Evolutionary conservation across 2,113 vertebrate genomes (phyloP).

Genomic region (Boulengeromyrus knoepffleri): DNA sequence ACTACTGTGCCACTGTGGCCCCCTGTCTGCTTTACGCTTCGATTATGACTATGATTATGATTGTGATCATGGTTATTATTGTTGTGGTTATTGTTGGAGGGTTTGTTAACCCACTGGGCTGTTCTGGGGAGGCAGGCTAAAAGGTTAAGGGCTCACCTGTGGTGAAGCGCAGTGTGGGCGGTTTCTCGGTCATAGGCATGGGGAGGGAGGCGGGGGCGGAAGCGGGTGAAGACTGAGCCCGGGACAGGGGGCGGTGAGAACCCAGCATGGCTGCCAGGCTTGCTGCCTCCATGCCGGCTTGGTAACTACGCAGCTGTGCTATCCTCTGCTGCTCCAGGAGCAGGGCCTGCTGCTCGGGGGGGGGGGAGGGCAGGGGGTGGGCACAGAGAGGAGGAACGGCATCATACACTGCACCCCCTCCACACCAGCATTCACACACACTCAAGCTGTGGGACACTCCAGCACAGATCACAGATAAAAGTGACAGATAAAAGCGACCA

Average conservation of each 20-base stretch:
- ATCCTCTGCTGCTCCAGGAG: conserved; percentile 94
- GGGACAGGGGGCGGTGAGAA: conserved; percentile 83
- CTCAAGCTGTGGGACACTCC: not conserved
- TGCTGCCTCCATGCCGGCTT: conserved; percentile 84
- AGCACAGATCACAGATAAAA: not conserved
- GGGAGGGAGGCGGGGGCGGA: conserved; percentile 84
- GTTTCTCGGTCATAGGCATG: conserved; percentile 76
- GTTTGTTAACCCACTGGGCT: not conserved
- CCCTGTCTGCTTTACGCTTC: not conserved
- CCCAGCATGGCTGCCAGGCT: conserved; percentile 73
- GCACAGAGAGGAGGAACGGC: not conserved
- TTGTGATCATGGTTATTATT: not conserved
- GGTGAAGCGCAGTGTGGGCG: conserved; percentile 83
- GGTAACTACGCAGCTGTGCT: conserved; percentile 90
- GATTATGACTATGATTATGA: not conserved
- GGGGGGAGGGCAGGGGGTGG: not conserved
- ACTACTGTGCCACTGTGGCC: not conserved
- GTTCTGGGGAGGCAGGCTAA: not conserved
- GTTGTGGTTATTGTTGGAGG: not conserved
- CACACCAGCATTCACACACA: not conserved
- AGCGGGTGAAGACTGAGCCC: conserved; percentile 89
- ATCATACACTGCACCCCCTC: not conserved
- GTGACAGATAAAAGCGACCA: too few species aligned
- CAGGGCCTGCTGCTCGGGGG: conserved; percentile 74
- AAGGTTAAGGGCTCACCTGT: conserved; percentile 67